phyloP scores from a whole-genome alignment of 2,113 vertebrate species.

The Takifugu bimaculatus region DNA sequence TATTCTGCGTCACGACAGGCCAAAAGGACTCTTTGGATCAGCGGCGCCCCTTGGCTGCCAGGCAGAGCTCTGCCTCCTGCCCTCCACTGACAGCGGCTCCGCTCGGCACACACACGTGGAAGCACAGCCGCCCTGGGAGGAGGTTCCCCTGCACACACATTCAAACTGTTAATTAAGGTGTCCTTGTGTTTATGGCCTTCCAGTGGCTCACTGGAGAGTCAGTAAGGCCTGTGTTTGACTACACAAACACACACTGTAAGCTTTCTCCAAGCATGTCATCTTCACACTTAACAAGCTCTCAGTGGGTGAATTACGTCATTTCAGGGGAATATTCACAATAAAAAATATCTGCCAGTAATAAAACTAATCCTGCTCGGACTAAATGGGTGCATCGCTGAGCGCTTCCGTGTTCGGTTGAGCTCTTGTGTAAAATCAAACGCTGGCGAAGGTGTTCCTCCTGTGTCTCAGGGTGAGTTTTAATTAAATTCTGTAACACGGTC shows the following conservation, averaged over 20 bases:
- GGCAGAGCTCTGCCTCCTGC: slow-evolving; percentile 47
- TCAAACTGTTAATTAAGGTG: slow-evolving; percentile 63
- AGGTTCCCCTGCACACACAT: slow-evolving; percentile 38
- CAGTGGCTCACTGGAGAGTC: slow-evolving; percentile 45
- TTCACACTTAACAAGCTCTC: slow-evolving; percentile 36
- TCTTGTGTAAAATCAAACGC: slow-evolving; percentile 17
- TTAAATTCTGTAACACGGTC: slow-evolving; percentile 7
- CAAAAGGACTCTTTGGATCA: slow-evolving; percentile 51
- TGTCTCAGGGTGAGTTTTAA: slow-evolving; percentile 9
- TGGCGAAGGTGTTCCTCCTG: background rate
- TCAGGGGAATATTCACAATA: slow-evolving; percentile 34
- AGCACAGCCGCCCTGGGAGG: slow-evolving; percentile 34
- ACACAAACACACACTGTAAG: slow-evolving; percentile 6
- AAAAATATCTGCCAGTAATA: slow-evolving; percentile 22
- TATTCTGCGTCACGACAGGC: slow-evolving; percentile 60
- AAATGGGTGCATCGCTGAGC: no score
- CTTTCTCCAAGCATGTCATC: slow-evolving; percentile 13
- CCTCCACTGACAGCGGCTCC: slow-evolving; percentile 47
- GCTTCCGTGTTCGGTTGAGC: background rate
- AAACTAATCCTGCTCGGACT: background rate
- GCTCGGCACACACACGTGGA: slow-evolving; percentile 43
- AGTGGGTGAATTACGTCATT: slow-evolving; percentile 38
- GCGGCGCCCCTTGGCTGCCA: slow-evolving; percentile 34
- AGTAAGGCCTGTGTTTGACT: slow-evolving; percentile 22
- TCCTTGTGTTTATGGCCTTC: slow-evolving; percentile 64